Base-by-base conservation (phyloP, 2,888 invertebrate genomes). In the Ochlodes sylvanus region DNA sequence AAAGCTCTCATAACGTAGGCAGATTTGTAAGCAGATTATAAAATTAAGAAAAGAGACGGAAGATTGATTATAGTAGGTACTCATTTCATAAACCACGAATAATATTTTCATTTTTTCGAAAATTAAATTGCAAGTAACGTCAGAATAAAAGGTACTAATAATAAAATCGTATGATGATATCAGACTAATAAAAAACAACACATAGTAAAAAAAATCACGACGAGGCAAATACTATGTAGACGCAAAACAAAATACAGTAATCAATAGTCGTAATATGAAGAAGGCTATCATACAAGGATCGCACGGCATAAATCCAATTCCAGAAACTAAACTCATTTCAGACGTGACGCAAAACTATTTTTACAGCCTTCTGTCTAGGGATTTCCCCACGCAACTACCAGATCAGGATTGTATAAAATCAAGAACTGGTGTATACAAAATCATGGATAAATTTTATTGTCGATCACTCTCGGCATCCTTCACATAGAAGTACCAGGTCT, bases 281-380 rank as follows among this genome's bases (percentile, higher is more conserved):
- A 56, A 34, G 15, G 56, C 64, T 38, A 56, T 64, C 56, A 64
- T 56, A 64, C n/a, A 32, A 7, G 47, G 64, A 64, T 57, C 44
- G 17, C 17, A 60, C 44, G 60, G 47, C 17, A 47, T 47, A 61
- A 47, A 61, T 61, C 47, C 60, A 61, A 61, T 61, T 47, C 44
- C 32, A 47, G 60, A 47, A 61, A 47, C 47, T 15, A 9, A 47
- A 15, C 15, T 47, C 1, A 47, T 47, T 47, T 47, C 44, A 47
- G 17, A 47, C 44, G 44, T 47, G 17, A 15, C 44, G 44, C 17
- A 17, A 47, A 47, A 47, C 44, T 17, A 47, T 47, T 47, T 47
- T 47, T 47, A 47, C 44, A 47, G 44, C 44, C 17, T 17, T 47
- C 44, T 38, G 44, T 15, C 44, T 47, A 47, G 44, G 15, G 44